phyloP scores from a whole-genome alignment of 2,113 vertebrate species.

The Bos taurus region ARS-UCD2.0 NC_037329.1:81656001-81656500 shows the following conservation, averaged over 20 bases:
- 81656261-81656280: neutral
- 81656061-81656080: neutral
- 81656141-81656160: neutral
- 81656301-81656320: no score
- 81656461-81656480: neutral
- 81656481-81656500: neutral
- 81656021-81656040: neutral
- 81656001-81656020: neutral
- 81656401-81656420: neutral
- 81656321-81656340: no score
- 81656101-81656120: neutral
- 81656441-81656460: neutral
- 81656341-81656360: neutral
- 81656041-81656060: neutral
- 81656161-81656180: neutral
- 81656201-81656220: neutral
- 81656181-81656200: neutral
- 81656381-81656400: neutral
- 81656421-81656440: neutral
- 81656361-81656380: neutral
- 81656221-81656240: neutral
- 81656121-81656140: neutral
- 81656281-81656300: no score
- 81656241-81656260: neutral
- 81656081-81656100: neutral